A percentile compares a stretch with the other conserved stretches of the same genome.
Conservation (phyloP, 2,888 invertebrate species). For the Athalia cordata region DNA sequence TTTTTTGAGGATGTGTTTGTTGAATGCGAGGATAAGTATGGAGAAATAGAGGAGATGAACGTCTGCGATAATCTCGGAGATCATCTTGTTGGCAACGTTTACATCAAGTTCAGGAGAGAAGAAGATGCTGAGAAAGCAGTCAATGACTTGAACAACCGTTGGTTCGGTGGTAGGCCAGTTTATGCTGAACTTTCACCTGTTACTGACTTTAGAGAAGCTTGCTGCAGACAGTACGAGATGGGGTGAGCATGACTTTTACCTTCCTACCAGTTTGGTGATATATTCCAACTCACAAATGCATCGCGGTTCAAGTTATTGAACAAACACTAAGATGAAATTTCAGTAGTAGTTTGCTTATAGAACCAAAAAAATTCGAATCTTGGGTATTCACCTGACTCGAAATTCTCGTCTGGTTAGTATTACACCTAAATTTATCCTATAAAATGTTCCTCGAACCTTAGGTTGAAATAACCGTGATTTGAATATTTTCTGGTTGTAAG, state of each 20-base stretch:
- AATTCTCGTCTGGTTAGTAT: too few relatives aligned
- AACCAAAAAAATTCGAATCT: too few relatives aligned
- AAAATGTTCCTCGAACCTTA: background rate
- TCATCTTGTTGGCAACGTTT: constrained; percentile 99
- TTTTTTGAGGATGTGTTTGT: constrained; percentile 99
- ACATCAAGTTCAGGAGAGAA: constrained; percentile 98
- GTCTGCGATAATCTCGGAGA: constrained; percentile 99
- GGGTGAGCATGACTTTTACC: constrained; percentile 76
- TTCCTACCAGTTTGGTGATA: background rate
- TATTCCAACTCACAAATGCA: background rate
- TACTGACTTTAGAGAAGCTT: constrained; percentile 99
- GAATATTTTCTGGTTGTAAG: background rate
- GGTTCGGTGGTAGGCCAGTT: constrained; percentile 99
- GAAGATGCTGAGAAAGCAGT: constrained; percentile 99
- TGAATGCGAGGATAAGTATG: constrained; percentile 99
- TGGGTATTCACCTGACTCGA: too few relatives aligned
- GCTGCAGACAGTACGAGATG: constrained; percentile 99
- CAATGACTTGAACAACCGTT: constrained; percentile 97
- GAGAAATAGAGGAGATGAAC: constrained; percentile 99
- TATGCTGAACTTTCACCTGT: constrained; percentile 99
- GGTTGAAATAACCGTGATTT: background rate
- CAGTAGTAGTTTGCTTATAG: too few relatives aligned
- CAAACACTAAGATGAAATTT: too few relatives aligned
- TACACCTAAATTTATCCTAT: background rate
- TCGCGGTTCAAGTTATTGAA: too few relatives aligned